Conservation (phyloP, 1,140 invertebrate genomes). For the Nomia melanderi region DNA sequence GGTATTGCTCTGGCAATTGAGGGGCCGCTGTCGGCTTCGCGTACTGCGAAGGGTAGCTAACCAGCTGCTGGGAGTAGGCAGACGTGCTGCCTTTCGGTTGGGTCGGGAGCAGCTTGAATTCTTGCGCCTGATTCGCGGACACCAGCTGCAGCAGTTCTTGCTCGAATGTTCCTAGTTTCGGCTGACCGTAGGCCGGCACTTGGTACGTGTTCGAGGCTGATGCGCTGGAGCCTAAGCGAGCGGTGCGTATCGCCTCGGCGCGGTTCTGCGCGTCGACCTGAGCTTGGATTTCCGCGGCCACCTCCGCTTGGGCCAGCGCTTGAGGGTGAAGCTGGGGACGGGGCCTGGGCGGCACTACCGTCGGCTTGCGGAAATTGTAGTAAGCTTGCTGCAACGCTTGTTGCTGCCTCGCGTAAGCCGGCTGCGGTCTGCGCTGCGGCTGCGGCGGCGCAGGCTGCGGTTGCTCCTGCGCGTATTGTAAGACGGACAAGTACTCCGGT, state of each 20-base stretch:
- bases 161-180: constrained; percentile 75
- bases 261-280: constrained; percentile 68
- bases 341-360: constrained; percentile 70
- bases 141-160: constrained; percentile 75
- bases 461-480: constrained; percentile 73
- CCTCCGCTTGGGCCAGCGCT: constrained; percentile 72
- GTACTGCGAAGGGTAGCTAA: constrained; percentile 64
- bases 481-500: constrained; percentile 74
- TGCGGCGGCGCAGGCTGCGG: constrained; percentile 58
- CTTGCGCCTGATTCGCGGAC: constrained; percentile 76
- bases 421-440: constrained; percentile 66
- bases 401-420: constrained; percentile 74
- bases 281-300: constrained; percentile 67
- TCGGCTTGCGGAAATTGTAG: constrained; percentile 74
- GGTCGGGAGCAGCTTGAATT: constrained; percentile 71
- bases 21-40: constrained; percentile 62
- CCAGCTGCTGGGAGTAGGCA: constrained; percentile 63
- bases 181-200: constrained; percentile 60
- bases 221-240: constrained; percentile 65
- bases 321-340: constrained; percentile 72
- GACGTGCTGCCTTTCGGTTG: constrained; percentile 60
- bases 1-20: constrained; percentile 74
- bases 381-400: constrained; percentile 76
- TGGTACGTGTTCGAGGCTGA: constrained; percentile 62
- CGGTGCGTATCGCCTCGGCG: constrained; percentile 60